Evolutionary conservation across 2,113 vertebrate genomes (phyloP), one percentile per base, ranked within the genome.

Genomic region (Leptocoma aspasia): DNA sequence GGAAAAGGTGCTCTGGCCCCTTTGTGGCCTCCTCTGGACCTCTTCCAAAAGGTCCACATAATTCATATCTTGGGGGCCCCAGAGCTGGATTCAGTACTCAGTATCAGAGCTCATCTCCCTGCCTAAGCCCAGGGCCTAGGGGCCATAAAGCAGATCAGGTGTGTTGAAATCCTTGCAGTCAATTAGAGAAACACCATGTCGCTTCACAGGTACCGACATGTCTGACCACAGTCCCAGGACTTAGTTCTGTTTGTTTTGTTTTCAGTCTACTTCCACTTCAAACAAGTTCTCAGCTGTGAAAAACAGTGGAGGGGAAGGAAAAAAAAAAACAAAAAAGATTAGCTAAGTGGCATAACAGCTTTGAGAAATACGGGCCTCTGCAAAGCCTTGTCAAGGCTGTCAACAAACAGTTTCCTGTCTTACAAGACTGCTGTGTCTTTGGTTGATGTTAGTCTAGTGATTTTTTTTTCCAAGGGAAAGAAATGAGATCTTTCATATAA

Each of bases 351-450:
- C 90, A 65, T 97, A 97, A 95, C 97, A 95, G 95, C 96, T 97
- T 97, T 96, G 82, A 96, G 96, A 96, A 97, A 98, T 97, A 95
- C 7, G 63, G 97, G 97, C 94, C 94, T 96, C 96, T 91, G 93
- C 88, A 96, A 95, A 97, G 89, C 93, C 94, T 92, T 97, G 94
- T 96, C 94, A 95, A 79, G 93, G 76, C 88, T 96, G 92, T 96
- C 96, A 95, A 14, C 61, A 81, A 72, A 72, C 64, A 93, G 85
- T 91, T 95, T 82, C 70, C 79, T 84, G 69, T 87, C 86, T 92
- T 97, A 89, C 68, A 91, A 83, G 87, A 69, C 75, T 81, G 81
- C 61, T 28, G 35, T 92, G 73, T 78, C 85, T 92, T 89, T 76
- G 56, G 82, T 68, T 91, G 90, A 94, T 85, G 72, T 91, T 76